Base-by-base conservation (phyloP, 2,113 vertebrate species). In the Polypterus bichir region DNA sequence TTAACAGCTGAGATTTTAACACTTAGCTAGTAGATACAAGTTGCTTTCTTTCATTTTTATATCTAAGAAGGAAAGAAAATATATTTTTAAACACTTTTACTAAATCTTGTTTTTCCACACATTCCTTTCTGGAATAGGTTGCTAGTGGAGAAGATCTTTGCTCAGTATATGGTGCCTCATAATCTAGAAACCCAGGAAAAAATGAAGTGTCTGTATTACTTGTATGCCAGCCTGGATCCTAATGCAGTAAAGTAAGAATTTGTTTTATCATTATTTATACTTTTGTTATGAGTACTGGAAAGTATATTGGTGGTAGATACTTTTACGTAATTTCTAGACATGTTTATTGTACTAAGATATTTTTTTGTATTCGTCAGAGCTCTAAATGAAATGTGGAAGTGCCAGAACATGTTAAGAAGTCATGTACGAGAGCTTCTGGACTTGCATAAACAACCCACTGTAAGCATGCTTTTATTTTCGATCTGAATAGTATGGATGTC, bases 321-420 rank as follows among this genome's bases (percentile, higher is more conserved):
- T 49, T 49, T 60, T 3, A 60, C 4, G 11, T 9, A 7, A 45
- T 58, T 58, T 58, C 3, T 3, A 3, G 10, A 52, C 7, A 52
- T 8, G 51, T 52, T 52, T 52, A 8, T 52, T 8, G 10, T 7
- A 52, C 3, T 52, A 52, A 10, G 7, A 52, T 52, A 8, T 7
- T 8, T 3, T 45, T 27, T 58, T 11, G 6, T 66, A 46, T 7
- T 54, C 46, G 6, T 6, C 74, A 98, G 96, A 83, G 96, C 96
- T 47, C 78, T 99, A 69, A 98, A 99, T 76, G 96, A 99, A 76
- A 98, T 98, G 96, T 98, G 96, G 96, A 99, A 98, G 79, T 97
- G 95, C 86, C 95, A 99, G 84, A 99, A 98, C 76, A 95, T 97
- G 93, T 82, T 98, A 59, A 83, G 95, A 77, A 89, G 93, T 73